Evolutionary conservation across 1,140 invertebrate genomes (phyloP).

Genomic region (Anagrus nilaparvatae): DNA sequence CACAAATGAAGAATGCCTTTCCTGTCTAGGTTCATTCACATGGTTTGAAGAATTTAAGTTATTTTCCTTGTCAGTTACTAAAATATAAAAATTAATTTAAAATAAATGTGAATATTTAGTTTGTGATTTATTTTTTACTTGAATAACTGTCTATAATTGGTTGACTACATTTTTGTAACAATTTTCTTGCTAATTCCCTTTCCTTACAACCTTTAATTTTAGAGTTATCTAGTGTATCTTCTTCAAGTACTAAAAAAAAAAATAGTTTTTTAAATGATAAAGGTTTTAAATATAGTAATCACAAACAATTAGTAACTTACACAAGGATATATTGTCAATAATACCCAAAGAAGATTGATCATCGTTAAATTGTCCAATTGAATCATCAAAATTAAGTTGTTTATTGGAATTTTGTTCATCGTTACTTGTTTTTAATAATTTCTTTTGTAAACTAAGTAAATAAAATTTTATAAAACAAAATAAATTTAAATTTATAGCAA

Average conservation of each 20-base stretch:
- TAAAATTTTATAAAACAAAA: background rate
- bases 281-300: background rate
- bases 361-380: slow-evolving; percentile 1
- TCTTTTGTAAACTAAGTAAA: background rate
- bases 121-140: slow-evolving; percentile 11
- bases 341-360: slow-evolving; percentile 26
- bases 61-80: slow-evolving; percentile 9
- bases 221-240: slow-evolving; percentile 14
- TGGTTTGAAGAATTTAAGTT: slow-evolving; percentile 14
- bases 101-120: background rate
- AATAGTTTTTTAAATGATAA: slow-evolving; percentile 3
- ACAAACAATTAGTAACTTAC: slow-evolving; percentile 17
- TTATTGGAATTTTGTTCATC: background rate
- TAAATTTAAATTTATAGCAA: background rate
- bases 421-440: slow-evolving; percentile 2
- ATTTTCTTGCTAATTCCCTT: slow-evolving; percentile 25
- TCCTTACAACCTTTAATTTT: slow-evolving; percentile 17
- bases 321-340: slow-evolving; percentile 25
- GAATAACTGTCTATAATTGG: background rate
- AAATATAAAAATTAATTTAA: background rate
- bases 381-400: slow-evolving; percentile 13
- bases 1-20: too few species aligned
- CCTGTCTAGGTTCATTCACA: too few species aligned
- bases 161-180: slow-evolving; percentile 26
- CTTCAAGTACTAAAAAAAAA: slow-evolving; percentile 17